Evolutionary conservation across 2,797 vertebrate species (phyloP), one percentile per base, ranked within the genome.

Genomic region (Peromyscus melanophrys): DNA sequence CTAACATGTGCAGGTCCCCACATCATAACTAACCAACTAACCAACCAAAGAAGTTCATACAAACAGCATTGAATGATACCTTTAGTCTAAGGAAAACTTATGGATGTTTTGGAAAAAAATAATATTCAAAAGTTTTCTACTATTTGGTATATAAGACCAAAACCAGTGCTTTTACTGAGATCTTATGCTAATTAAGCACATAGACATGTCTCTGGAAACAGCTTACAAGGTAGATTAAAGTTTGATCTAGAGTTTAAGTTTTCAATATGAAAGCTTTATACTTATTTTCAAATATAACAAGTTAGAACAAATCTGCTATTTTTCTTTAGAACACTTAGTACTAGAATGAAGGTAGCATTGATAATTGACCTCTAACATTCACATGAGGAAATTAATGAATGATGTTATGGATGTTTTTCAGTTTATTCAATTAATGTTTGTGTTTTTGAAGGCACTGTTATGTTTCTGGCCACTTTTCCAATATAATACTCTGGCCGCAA

Each of bases 391-490:
- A 93, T 85, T 71, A 93, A 81, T 55, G 69, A 86, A 73, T 69
- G 23, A 92, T 25, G 13, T 2, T 6, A 67, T 75, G 57, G 73
- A 21, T 87, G 78, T 84, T 82, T 86, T 77, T 81, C 9, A 83
- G 2, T 75, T 77, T 52, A 89, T 34, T 57, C 8, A 78, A 3
- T 63, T 85, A 61, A 75, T 92, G 46, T 73, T 75, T 87, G 59
- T 95, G 71, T 82, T 94, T 95, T 95, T 57, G n/a, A 97, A 96
- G 1, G 78, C 77, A 31, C 73, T 67, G 59, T 40, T 19, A 59
- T 89, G 80, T 86, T 94, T 96, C 59, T 95, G 89, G 12, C 1
- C 21, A 86, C 11, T 69, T 95, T 95, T 73, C 29, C 4, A 77
- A 92, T 67, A 89, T 10, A 92, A 95, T 57, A 77, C 17, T 81